Evolutionary conservation across 2,113 vertebrate genomes (phyloP).

Genomic region (Gobio gobio): DNA sequence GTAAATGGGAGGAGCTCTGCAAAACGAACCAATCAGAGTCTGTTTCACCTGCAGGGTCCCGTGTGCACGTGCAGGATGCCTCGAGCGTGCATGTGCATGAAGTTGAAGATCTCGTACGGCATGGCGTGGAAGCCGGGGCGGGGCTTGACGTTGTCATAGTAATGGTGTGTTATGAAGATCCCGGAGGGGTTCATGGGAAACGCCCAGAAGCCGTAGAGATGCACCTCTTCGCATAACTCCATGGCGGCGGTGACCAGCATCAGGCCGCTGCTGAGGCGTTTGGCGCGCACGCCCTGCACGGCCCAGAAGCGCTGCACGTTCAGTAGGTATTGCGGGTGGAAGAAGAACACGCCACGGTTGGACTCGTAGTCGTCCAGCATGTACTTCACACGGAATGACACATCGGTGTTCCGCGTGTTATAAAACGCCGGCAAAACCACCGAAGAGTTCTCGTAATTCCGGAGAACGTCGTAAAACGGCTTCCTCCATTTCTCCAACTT

Average conservation of each 20-base stretch:
- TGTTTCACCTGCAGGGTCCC: slow-evolving; percentile 79
- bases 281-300: slow-evolving; percentile 89
- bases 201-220: slow-evolving; percentile 98
- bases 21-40: slow-evolving; percentile 26
- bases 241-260: slow-evolving; percentile 94
- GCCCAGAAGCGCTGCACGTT: slow-evolving; percentile 97
- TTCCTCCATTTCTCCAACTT: slow-evolving; percentile 96
- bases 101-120: slow-evolving; percentile 97
- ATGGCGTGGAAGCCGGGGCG: slow-evolving; percentile 96
- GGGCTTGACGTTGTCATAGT: slow-evolving; percentile 99
- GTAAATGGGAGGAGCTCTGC: slow-evolving; percentile 5
- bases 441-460: slow-evolving; percentile 91
- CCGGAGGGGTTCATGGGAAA: slow-evolving; percentile 97
- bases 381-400: slow-evolving; percentile 95
- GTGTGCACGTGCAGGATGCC: slow-evolving; percentile 94
- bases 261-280: slow-evolving; percentile 92
- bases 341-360: slow-evolving; percentile 89
- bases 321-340: slow-evolving; percentile 95
- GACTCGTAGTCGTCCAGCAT: slow-evolving; percentile 94
- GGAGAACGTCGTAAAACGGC: slow-evolving; percentile 91
- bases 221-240: slow-evolving; percentile 95
- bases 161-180: slow-evolving; percentile 94
- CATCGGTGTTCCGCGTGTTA: slow-evolving; percentile 94
- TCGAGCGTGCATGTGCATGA: slow-evolving; percentile 95
- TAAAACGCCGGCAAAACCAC: slow-evolving; percentile 97